Conservation (phyloP, 2,797 vertebrate genomes). For the Ptychobarbus kaznakovi region DNA sequence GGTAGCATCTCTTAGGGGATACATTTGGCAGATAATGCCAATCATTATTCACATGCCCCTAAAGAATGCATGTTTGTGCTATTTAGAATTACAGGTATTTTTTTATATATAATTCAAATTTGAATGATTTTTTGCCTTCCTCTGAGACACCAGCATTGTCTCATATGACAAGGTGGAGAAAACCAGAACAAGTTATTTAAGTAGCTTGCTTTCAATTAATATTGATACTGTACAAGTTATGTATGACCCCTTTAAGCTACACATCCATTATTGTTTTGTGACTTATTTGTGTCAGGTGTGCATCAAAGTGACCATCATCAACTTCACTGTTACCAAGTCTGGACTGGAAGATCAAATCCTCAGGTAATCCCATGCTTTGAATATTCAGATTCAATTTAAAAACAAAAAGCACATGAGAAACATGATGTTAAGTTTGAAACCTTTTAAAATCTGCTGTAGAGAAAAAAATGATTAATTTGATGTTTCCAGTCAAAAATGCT, state of each 20-base stretch:
- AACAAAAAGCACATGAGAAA: neutral
- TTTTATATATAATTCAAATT: neutral
- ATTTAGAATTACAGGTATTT: neutral
- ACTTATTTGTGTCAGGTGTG: constrained; percentile 79
- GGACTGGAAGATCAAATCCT: constrained; percentile 89
- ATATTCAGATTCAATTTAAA: neutral
- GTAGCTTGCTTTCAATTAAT: neutral
- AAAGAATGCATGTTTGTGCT: constrained; percentile 7
- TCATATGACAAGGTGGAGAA: neutral
- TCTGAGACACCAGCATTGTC: neutral
- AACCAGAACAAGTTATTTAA: neutral
- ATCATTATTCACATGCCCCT: constrained; percentile 5
- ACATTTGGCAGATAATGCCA: constrained; percentile 1
- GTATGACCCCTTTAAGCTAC: neutral
- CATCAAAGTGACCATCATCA: constrained; percentile 92
- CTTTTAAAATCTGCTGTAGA: neutral
- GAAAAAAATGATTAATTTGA: neutral
- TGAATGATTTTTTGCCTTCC: neutral
- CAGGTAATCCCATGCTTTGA: constrained; percentile 72
- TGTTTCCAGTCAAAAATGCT: no score
- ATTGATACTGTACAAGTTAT: neutral
- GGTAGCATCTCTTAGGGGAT: neutral
- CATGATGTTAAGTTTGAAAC: neutral
- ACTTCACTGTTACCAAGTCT: constrained; percentile 89
- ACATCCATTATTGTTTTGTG: neutral